Evolutionary conservation across 2,888 invertebrate species (phyloP).

Genomic region (Cheilosia scutellata): DNA sequence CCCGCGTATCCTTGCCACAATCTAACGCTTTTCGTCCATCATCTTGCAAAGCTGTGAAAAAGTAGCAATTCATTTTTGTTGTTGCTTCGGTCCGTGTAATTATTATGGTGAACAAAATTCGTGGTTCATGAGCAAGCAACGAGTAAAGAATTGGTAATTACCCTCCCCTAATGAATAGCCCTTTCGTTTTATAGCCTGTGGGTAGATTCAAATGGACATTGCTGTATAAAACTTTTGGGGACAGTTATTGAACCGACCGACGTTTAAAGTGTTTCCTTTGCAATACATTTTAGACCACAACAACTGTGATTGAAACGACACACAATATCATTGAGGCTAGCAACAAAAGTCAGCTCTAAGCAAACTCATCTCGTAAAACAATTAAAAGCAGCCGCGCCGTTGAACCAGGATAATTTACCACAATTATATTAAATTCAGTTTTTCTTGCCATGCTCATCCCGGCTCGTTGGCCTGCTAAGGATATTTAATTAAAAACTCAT

Average conservation of each 20-base stretch:
- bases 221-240: background rate
- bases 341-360: conserved; percentile 32
- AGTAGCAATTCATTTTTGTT: conserved; percentile 14
- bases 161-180: conserved; percentile 21
- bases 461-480: conserved; percentile 50
- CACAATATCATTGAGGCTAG: conserved; percentile 1
- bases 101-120: conserved; percentile 49
- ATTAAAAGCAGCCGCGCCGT: conserved; percentile 72
- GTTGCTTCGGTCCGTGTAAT: conserved; percentile 28
- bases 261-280: background rate
- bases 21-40: conserved; percentile 39
- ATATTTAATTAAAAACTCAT: conserved; percentile 82
- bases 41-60: conserved; percentile 24
- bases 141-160: conserved; percentile 56
- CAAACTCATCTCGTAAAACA: conserved; percentile 53
- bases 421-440: conserved; percentile 78
- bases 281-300: conserved; percentile 13
- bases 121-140: conserved; percentile 36
- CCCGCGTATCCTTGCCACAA: conserved; percentile 39
- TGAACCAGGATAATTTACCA: conserved; percentile 78
- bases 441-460: conserved; percentile 29
- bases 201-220: conserved; percentile 18
- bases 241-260: conserved; percentile 40
- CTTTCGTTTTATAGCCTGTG: conserved; percentile 17
- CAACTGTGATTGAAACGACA: conserved; percentile 43